Evolutionary conservation across 2,797 vertebrate genomes (phyloP), one percentile per base, ranked within the genome.

Genomic region (Anabacerthia variegaticeps): DNA sequence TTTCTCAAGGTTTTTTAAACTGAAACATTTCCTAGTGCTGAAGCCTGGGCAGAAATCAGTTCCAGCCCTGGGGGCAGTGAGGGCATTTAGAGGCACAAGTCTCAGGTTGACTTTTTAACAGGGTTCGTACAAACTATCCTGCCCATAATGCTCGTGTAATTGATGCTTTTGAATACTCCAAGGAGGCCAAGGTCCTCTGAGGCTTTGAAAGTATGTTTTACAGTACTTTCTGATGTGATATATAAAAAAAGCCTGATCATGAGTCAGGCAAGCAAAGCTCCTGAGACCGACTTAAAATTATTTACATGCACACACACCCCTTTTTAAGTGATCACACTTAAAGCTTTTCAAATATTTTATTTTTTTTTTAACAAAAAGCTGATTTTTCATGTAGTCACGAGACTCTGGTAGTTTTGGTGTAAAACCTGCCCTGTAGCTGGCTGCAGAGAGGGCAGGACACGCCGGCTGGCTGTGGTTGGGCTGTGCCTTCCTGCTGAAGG

Each of bases 31-130:
- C 93, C 94, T 94, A 94, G 80, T 28, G 71, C 85, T 0, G 77
- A 78, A 96, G 49, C 59, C 52, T 1, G 5, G 89, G 94, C 74
- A 96, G 89, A 95, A 97, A 97, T 96, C 95, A 93, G 88, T 95
- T 95, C 95, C 91, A 96, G 96, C 96, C 93, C 92, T 67, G 49
- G 43, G 80, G 67, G 88, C 85, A 94, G 77, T 22, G 54, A 74
- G 46, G 85, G 94, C 95, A 95, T 95, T 95, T 94, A 79, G 85
- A 96, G 89, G 56, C 92, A 86, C 90, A 95, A 78, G 75, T 88
- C 89, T 95, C 79, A 63, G 88, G 94, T 6, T 94, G 95, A 95
- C 85, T 95, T 88, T 96, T 95, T 95, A 96, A 96, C 80, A 89
- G 95, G 83, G 67, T 95, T 95, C 52, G 71, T 93, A 93, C 92